A percentile compares a stretch with the other conserved stretches of the same genome.
Evolutionary conservation across 1,140 invertebrate species (phyloP).

Genomic region (Calephelis virginiensis): DNA sequence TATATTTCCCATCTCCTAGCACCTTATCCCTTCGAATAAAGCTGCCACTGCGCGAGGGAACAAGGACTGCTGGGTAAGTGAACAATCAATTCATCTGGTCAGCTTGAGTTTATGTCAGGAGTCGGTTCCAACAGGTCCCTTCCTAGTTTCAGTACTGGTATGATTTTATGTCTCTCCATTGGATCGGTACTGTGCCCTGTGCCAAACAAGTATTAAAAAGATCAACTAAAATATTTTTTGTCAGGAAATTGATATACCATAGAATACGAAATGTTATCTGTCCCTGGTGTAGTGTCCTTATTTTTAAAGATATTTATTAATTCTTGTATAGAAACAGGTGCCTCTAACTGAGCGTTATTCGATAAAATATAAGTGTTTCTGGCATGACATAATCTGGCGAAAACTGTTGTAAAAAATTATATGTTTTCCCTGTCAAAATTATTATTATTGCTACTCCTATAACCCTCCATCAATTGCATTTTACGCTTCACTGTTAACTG

Average conservation of each 20-base stretch:
- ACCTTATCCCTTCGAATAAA: too few relatives aligned
- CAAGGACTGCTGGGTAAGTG: too few relatives aligned
- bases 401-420: conserved; percentile 11
- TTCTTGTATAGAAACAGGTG: conserved; percentile 18
- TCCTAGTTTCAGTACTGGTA: neutral
- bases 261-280: conserved; percentile 15
- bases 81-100: too few relatives aligned
- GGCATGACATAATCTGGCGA: conserved; percentile 17
- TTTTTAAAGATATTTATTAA: conserved; percentile 2
- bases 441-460: too few relatives aligned
- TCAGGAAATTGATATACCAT: conserved; percentile 17
- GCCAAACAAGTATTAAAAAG: conserved; percentile 14
- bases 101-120: too few relatives aligned
- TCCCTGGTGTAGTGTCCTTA: conserved; percentile 9
- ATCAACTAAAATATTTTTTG: conserved; percentile 8
- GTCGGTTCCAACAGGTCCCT: too few relatives aligned
- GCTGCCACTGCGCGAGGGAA: too few relatives aligned
- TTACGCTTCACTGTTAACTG: too few relatives aligned
- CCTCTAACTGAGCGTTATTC: conserved; percentile 1
- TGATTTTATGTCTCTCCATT: conserved; percentile 19
- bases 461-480: too few relatives aligned
- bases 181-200: neutral
- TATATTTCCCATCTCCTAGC: too few relatives aligned
- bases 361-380: conserved; percentile 17
- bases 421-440: neutral